Base-by-base conservation (phyloP, 2,888 invertebrate species). In the Acanthacorydalis orientalis region DNA sequence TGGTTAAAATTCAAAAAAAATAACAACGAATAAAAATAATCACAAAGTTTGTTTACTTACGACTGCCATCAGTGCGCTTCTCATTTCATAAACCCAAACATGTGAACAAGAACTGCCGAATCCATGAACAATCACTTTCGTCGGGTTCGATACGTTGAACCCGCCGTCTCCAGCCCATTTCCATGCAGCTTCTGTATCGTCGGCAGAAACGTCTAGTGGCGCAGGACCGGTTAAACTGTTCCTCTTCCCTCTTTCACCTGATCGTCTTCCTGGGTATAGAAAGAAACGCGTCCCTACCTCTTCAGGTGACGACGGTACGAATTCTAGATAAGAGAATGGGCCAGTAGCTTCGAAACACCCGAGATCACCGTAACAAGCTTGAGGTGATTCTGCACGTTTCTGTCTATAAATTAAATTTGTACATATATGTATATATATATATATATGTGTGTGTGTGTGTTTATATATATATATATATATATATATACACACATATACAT, bases 81-180 rank as follows among this genome's bases (percentile, higher is more conserved):
- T 77, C 84, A 93, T 90, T 64, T 90, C 88, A 60, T 89, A 85
- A 10, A 92, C 86, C 95, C 95, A 95, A 15, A 90, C 83, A 59
- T 89, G 84, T 47, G 83, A 80, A 62, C 91, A 92, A 58, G 85
- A 86, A 49, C 89, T 88, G 1, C 91, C 90, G 61, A 95, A 95
- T 2, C 93, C 93, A 60, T 95, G 93, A 1, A 92, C 87, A 57
- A 95, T 83, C 50, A 93, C 77, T 57, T 90, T 76, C 11, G 83
- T 83, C 1, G 80, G 78, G 4, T 73, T 67, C 44, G 72, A 72
- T 6, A 74, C 65, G 60, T 83, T 80, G 62, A 83, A 84, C 31
- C 77, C 74, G 15, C 76, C 72, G 48, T 74, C 61, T 2, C 34
- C 67, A 1, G 77, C 77, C 74, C 74, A 76, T 37, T 64, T 68